Conservation (phyloP, 1,140 invertebrate species). For the Nephila pilipes region DNA sequence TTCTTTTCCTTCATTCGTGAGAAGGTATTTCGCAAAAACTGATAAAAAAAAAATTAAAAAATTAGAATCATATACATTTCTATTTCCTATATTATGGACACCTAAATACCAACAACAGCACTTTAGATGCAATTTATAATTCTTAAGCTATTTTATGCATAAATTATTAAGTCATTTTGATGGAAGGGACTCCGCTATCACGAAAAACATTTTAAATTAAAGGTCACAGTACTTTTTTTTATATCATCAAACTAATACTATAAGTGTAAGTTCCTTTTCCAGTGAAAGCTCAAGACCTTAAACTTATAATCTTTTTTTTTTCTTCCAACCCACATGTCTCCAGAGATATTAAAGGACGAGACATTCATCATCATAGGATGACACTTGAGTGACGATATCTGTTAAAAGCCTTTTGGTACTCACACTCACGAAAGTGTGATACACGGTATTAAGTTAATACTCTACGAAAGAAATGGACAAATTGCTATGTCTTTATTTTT, state of each 20-base stretch:
- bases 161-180: background rate
- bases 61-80: no score
- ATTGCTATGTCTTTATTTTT: slow-evolving; percentile 21
- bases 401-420: background rate
- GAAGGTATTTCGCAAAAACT: background rate
- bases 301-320: background rate
- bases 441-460: background rate
- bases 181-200: background rate
- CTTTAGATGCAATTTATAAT: background rate
- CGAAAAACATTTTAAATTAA: background rate
- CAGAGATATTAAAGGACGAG: background rate
- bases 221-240: background rate
- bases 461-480: background rate
- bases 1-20: no score
- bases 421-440: background rate
- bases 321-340: background rate
- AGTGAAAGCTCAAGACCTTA: background rate
- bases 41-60: no score
- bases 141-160: background rate
- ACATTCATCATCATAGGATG: background rate
- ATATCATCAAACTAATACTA: background rate
- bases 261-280: background rate
- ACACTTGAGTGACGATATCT: background rate
- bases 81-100: background rate
- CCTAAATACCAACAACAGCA: background rate